phyloP scores from a whole-genome alignment of 2,113 vertebrate genomes.

The Eudorcas thomsonii region DNA sequence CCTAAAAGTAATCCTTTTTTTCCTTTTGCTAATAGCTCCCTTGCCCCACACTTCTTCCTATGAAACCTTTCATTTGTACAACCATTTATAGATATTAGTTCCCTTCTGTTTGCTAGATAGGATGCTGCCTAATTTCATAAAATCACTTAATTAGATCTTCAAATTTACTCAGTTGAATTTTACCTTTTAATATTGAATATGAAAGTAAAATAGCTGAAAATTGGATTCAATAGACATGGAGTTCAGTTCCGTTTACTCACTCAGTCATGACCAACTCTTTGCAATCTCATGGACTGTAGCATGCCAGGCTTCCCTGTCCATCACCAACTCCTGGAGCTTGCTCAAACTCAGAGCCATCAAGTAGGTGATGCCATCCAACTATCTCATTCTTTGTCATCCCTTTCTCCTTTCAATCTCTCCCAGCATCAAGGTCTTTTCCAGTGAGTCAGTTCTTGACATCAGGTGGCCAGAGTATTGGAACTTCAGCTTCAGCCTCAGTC shows the following conservation, averaged over 20 bases:
- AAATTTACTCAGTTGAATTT: neutral
- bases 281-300: neutral
- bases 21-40: neutral
- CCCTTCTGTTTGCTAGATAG: neutral
- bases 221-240: neutral
- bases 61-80: neutral
- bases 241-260: neutral
- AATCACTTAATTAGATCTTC: neutral
- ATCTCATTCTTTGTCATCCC: neutral
- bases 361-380: neutral
- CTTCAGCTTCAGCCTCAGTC: neutral
- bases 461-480: neutral
- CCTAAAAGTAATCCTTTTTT: neutral
- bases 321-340: neutral
- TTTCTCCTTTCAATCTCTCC: neutral
- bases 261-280: neutral
- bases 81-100: neutral
- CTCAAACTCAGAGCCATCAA: neutral
- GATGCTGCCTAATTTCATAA: neutral
- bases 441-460: neutral
- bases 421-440: neutral
- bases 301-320: neutral
- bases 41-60: neutral
- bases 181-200: neutral
- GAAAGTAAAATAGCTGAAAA: neutral